These are phyloP conservation scores for Synanceia verrucosa DNA, from an alignment of 2,797 vertebrate species.

Conservation along the genomic window DNA sequence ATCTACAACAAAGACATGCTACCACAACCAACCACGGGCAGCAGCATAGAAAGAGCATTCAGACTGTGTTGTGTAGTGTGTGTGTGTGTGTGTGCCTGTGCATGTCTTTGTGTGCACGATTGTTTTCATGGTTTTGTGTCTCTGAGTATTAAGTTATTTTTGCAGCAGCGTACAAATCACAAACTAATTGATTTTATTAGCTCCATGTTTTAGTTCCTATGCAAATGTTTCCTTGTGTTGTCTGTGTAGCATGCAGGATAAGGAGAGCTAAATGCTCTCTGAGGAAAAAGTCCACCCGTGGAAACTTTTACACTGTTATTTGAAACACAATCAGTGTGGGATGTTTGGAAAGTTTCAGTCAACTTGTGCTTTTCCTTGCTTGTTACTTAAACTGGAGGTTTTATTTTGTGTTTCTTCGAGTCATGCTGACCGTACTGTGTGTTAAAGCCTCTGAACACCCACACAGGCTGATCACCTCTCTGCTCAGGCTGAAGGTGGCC, in stretches of 20 bases:
- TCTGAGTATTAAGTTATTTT: conserved; percentile 59
- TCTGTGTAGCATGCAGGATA: conserved; percentile 60
- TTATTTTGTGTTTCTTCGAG: too few relatives aligned
- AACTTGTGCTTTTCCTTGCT: not conserved
- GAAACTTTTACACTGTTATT: conserved; percentile 7
- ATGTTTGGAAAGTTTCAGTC: not conserved
- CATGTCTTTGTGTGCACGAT: conserved; percentile 36
- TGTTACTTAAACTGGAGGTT: not conserved
- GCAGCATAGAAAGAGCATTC: conserved; percentile 67
- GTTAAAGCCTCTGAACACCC: not conserved
- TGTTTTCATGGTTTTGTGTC: conserved; percentile 66
- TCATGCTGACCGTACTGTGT: too few relatives aligned
- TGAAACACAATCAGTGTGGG: not conserved
- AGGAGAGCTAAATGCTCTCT: conserved; percentile 17
- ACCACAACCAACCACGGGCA: conserved; percentile 75
- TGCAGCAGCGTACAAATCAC: conserved; percentile 66
- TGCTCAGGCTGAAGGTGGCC: not conserved
- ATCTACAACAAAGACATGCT: conserved; percentile 75
- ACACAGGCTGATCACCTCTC: not conserved
- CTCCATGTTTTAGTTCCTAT: conserved; percentile 54
- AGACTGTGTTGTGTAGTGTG: conserved; percentile 27
- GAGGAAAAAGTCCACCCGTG: conserved; percentile 60
- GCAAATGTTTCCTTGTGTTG: conserved; percentile 52
- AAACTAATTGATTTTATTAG: conserved; percentile 57
- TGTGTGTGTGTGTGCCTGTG: conserved; percentile 33